Percentiles rank a stretch among this genome's conserved stretches.
Evolutionary conservation across 2,888 invertebrate species (phyloP).

Genomic region (Caenorhabditis auriculariae): DNA sequence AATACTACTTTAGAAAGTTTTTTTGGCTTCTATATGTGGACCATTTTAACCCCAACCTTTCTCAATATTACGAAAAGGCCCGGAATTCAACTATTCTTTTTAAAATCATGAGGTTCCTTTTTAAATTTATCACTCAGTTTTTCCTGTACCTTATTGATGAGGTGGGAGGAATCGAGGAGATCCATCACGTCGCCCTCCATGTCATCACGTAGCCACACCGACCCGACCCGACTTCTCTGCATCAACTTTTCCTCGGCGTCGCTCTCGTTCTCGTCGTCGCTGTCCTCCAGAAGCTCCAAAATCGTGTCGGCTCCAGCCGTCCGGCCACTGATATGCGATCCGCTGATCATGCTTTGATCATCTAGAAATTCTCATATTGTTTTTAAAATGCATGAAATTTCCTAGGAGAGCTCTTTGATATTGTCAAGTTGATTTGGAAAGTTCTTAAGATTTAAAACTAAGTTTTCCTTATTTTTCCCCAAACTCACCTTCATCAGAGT

Average conservation of each 20-base stretch:
- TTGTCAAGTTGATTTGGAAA: not conserved
- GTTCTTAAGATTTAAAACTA: not conserved
- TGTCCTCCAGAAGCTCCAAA: slow-evolving; percentile 52
- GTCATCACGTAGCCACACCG: slow-evolving; percentile 52
- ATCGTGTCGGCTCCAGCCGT: slow-evolving; percentile 59
- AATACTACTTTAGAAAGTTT: no score
- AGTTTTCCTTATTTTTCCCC: no score
- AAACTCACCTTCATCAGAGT: no score
- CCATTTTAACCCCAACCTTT: no score
- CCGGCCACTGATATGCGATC: slow-evolving; percentile 35
- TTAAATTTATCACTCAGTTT: no score
- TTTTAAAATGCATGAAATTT: not conserved
- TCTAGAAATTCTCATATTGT: not conserved
- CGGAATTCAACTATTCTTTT: no score
- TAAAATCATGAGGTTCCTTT: no score
- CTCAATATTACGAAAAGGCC: no score
- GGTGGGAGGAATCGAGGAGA: slow-evolving; percentile 44
- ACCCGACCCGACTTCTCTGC: slow-evolving; percentile 28
- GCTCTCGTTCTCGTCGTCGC: slow-evolving; percentile 47
- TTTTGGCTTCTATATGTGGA: no score
- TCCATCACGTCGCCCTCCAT: slow-evolving; percentile 50
- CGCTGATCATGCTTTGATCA: slow-evolving; percentile 18
- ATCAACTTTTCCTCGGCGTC: slow-evolving; percentile 36
- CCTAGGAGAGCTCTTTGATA: no score
- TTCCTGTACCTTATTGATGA: slow-evolving; percentile 47